phyloP scores from a whole-genome alignment of 2,888 invertebrate species.

The Seira ritae region DNA sequence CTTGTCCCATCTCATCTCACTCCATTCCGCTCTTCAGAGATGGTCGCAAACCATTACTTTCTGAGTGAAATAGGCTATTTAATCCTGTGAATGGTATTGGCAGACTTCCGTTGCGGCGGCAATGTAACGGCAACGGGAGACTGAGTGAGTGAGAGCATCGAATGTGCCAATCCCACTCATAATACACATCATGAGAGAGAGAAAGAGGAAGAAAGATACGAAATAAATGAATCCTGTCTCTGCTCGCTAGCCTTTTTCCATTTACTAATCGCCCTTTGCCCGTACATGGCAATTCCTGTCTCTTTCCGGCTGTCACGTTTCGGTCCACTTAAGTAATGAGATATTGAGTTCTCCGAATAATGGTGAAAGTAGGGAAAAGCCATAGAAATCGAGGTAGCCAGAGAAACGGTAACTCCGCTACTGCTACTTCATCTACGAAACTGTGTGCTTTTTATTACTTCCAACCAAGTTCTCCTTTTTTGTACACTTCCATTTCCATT shows the following conservation, averaged over 20 bases:
- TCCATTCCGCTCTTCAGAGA: neutral
- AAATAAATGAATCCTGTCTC: conserved; percentile 47
- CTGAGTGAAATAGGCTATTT: conserved; percentile 43
- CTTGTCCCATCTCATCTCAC: no score
- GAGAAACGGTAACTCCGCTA: no score
- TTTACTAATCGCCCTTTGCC: conserved; percentile 46
- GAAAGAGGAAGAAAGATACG: conserved; percentile 30
- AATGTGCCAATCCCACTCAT: conserved; percentile 34
- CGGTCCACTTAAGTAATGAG: conserved; percentile 49
- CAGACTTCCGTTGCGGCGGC: conserved; percentile 33
- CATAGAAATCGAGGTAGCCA: no score
- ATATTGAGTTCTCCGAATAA: conserved; percentile 24
- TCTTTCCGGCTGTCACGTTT: conserved; percentile 50
- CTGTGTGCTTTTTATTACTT: no score
- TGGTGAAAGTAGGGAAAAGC: no score
- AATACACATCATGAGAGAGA: conserved; percentile 6
- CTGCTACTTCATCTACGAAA: no score
- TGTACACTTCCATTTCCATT: no score
- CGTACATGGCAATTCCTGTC: conserved; percentile 48
- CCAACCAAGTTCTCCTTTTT: no score
- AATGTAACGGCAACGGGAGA: neutral
- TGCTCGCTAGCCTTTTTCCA: conserved; percentile 40
- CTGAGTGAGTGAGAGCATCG: neutral
- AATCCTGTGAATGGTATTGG: conserved; percentile 37
- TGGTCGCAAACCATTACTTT: conserved; percentile 41